Percentiles rank a stretch among this genome's conserved stretches.
Conservation (phyloP, 2,888 invertebrate genomes). For the Orchesella flavescens region DNA sequence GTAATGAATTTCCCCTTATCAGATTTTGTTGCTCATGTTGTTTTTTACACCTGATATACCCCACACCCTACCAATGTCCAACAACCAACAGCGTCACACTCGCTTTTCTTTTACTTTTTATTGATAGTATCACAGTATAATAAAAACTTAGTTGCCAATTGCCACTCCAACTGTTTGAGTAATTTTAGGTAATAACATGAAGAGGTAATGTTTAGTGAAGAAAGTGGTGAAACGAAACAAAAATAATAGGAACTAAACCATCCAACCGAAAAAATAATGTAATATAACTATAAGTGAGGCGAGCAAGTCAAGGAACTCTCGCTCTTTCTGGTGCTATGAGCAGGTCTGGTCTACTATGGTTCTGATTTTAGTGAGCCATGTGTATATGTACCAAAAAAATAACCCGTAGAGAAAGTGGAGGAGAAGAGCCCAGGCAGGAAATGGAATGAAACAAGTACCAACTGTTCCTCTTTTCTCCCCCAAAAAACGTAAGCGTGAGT, state of each 20-base stretch:
- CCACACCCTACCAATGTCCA: background rate
- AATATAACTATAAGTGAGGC: slow-evolving; percentile 15
- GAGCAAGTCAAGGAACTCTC: slow-evolving; percentile 51
- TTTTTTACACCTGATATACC: background rate
- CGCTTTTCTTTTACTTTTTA: no score
- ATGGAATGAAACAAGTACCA: slow-evolving; percentile 38
- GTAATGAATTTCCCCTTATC: background rate
- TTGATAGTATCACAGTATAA: background rate
- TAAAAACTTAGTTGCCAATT: background rate
- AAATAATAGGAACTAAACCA: slow-evolving; percentile 23
- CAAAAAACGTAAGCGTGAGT: background rate
- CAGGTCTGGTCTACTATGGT: background rate
- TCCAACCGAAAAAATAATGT: slow-evolving; percentile 46
- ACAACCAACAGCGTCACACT: background rate
- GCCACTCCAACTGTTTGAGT: background rate
- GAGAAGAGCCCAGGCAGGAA: slow-evolving; percentile 37
- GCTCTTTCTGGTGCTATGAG: slow-evolving; percentile 13
- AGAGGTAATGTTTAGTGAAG: background rate
- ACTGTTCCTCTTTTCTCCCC: slow-evolving; percentile 25
- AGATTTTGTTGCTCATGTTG: background rate
- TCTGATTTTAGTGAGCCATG: background rate
- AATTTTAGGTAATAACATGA: background rate
- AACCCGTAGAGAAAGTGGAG: slow-evolving; percentile 1
- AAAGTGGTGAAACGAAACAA: background rate
- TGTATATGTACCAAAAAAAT: slow-evolving; percentile 2